Percentiles rank a stretch among this genome's conserved stretches.
phyloP scores from a whole-genome alignment of 2,888 invertebrate species.

The Drosophila antonietae region DNA sequence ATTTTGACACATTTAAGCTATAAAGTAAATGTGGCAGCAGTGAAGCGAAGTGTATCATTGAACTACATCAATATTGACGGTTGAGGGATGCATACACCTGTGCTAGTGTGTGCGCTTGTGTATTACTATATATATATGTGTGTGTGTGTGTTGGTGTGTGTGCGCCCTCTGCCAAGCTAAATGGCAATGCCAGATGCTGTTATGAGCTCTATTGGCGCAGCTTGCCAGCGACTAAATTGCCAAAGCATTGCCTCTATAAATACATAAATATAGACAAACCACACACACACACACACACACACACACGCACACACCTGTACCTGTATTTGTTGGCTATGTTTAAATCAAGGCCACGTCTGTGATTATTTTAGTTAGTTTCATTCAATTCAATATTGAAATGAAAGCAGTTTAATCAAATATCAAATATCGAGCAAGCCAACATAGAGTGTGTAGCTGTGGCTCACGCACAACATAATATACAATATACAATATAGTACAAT shows the following conservation, averaged over 20 bases:
- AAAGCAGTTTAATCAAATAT: constrained; percentile 28
- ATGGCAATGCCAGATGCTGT: constrained; percentile 35
- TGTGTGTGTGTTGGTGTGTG: constrained; percentile 11
- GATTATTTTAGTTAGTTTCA: constrained; percentile 40
- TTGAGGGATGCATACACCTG: background rate
- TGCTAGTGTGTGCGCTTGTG: constrained; percentile 2
- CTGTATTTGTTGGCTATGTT: constrained; percentile 10
- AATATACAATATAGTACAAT: no score
- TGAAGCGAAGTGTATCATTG: constrained; percentile 63
- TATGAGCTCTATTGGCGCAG: constrained; percentile 11
- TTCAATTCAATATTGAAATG: constrained; percentile 35
- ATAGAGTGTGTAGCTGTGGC: background rate
- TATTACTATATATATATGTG: background rate
- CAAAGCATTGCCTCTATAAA: constrained; percentile 62
- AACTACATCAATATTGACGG: constrained; percentile 54
- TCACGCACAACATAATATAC: background rate
- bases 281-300: constrained; percentile 3
- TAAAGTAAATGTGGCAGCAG: constrained; percentile 26
- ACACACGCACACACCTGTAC: background rate
- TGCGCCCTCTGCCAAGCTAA: constrained; percentile 20
- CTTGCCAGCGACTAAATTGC: constrained; percentile 33
- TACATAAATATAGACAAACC: constrained; percentile 24
- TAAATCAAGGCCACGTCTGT: constrained; percentile 50
- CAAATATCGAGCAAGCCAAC: constrained; percentile 29
- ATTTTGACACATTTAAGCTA: background rate